Evolutionary conservation across 1,140 invertebrate genomes (phyloP).

Genomic region (Pseudobourletiella spinata): DNA sequence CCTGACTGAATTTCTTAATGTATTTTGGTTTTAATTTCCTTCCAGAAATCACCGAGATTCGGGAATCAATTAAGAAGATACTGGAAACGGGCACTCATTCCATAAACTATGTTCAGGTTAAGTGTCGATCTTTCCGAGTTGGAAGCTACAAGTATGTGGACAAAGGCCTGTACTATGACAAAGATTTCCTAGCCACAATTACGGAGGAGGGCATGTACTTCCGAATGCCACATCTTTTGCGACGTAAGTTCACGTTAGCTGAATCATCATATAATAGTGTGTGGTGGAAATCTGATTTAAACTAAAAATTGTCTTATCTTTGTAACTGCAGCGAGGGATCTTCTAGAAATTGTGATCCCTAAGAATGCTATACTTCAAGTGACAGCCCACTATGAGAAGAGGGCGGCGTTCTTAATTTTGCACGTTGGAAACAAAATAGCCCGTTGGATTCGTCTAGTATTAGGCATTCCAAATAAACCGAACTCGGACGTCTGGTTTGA

Average conservation of each 20-base stretch:
- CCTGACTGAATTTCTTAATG: background rate
- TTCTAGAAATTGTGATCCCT: background rate
- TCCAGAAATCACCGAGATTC: too few relatives aligned
- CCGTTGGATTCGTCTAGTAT: background rate
- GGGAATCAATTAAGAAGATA: too few relatives aligned
- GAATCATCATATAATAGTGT: background rate
- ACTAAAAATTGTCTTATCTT: background rate
- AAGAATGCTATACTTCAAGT: background rate
- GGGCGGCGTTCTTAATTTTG: background rate
- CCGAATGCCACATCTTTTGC: too few relatives aligned
- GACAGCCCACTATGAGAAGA: background rate
- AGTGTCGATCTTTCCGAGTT: background rate
- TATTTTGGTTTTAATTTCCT: background rate
- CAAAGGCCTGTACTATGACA: background rate
- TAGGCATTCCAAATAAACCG: background rate
- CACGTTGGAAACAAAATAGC: background rate
- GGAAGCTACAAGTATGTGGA: background rate
- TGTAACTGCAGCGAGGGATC: background rate
- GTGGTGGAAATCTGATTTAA: background rate
- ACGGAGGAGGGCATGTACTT: background rate
- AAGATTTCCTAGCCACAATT: background rate
- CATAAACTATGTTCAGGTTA: too few relatives aligned
- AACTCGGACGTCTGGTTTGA: background rate
- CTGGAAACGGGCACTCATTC: too few relatives aligned
- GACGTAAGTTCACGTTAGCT: too few relatives aligned